Conservation (phyloP, 2,888 invertebrate genomes). For the Dione vanillae region DNA sequence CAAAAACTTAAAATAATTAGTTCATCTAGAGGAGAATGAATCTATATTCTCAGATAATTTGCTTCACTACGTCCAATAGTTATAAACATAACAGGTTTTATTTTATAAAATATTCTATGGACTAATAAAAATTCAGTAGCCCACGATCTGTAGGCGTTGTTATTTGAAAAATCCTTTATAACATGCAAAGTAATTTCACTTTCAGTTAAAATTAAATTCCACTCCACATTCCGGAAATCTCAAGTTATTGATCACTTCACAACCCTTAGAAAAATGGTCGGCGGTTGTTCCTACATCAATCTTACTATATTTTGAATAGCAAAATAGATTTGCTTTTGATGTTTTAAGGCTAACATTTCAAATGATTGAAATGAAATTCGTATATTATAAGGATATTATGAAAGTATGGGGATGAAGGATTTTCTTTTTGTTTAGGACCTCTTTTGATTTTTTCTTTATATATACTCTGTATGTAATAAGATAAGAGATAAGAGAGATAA, state of each 20-base stretch:
- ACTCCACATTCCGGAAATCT: constrained; percentile 10
- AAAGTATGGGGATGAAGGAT: neutral
- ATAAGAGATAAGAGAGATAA: too few species aligned
- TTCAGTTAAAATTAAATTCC: constrained; percentile 25
- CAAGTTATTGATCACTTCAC: constrained; percentile 13
- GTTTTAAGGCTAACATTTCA: neutral
- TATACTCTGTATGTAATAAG: too few species aligned
- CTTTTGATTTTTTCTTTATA: too few species aligned
- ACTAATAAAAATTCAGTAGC: neutral
- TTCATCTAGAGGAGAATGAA: too few species aligned
- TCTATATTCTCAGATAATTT: too few species aligned
- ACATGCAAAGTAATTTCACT: constrained; percentile 3
- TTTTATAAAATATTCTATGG: too few species aligned
- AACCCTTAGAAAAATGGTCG: constrained; percentile 14
- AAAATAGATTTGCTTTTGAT: neutral
- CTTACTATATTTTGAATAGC: neutral
- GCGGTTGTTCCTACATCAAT: neutral
- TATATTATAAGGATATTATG: neutral
- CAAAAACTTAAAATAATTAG: too few species aligned
- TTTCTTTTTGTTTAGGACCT: neutral
- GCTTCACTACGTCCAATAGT: too few species aligned
- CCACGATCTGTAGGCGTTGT: neutral
- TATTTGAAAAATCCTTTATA: constrained; percentile 6
- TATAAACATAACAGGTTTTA: too few species aligned
- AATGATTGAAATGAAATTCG: neutral